Base-by-base conservation (phyloP, 2,797 vertebrate species). In the Etheostoma nigrum region DNA sequence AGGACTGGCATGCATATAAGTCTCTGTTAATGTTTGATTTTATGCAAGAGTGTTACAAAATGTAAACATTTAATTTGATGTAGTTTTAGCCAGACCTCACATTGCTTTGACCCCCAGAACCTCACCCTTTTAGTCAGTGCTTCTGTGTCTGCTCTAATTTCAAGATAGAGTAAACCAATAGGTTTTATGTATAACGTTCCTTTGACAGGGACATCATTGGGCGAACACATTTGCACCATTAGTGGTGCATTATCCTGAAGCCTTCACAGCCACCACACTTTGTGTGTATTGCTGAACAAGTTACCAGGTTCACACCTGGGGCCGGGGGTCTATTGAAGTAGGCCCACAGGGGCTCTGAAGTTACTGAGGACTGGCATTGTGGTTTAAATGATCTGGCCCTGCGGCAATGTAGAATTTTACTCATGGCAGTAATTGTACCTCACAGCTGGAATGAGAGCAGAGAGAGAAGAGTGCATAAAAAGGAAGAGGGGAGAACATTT, bases 371-470 rank as follows among this genome's bases (percentile, higher is more conserved):
- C 82, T 89, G 88, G 85, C 89, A 88, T 87, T 90, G 89, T 82
- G 92, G 90, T 93, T 91, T 91, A 87, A 93, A 89, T 91, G 88
- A 91, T 94, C 91, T 90, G 85, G 87, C 88, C 87, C 88, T 88
- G 88, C 64, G 87, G 91, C 93, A 92, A 94, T 93, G 91, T 92
- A 90, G 91, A 90, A 87, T 92, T 92, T 94, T 91, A 91, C 90
- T 91, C 87, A 88, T 90, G 82, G 87, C 87, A 88, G 92, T 92
- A 92, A 94, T 89, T 92, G 83, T 90, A 92, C 80, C 90, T 93
- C 83, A 81, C 82, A 86, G 78, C 66, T 87, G 73, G 85, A 91
- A 61, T 54, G 82, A 86, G 72, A 80, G 67, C 45, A 65, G 78
- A 75, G 63, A 72, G 42, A 64, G 69, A 76, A 74, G 49, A 72